Evolutionary conservation across 2,113 vertebrate genomes (phyloP), one percentile per base, ranked within the genome.

Genomic region (Pimephales promelas): DNA sequence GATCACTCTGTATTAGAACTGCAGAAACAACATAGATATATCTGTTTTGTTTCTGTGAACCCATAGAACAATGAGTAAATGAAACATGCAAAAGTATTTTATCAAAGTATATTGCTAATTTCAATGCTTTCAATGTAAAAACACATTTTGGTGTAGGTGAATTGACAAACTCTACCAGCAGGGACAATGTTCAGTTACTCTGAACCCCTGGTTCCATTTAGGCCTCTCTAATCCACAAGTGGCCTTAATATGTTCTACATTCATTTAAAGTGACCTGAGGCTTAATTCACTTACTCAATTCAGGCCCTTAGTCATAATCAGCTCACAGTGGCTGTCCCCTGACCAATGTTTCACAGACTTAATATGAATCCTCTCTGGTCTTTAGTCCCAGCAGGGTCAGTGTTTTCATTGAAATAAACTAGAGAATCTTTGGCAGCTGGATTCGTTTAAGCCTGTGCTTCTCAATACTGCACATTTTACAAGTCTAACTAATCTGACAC

Each of bases 241-340:
- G 31, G 20, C 36, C 9, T n/a, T 36, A 10, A 14, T 31, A 28
- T 64, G 14, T 26, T 66, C 24, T 14, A 16, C 26, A 40, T 22
- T 52, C 28, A 76, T 57, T 54, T 40, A 57, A 52, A 77, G 16
- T 77, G 52, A 57, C 52, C 52, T 57, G 18, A 56, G 52, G 52
- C 31, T 24, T 77, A 77, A 77, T 77, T 77, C 10, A 59, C 49
- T 77, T 70, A 22, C 64, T 40, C 9, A 28, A 74, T 28, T 59
- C 20, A 56, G 20, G 6, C 31, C 28, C 34, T 24, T 40, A 22
- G 52, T 77, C 49, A 20, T 52, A 57, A 34, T 57, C 18, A 57
- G 22, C 5, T 57, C n/a, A 16, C 71, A 2, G 9, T 18, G 54
- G 54, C 54, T 40, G 22, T 77, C 54, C 34, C 54, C 7, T 77